A percentile compares a stretch with the other conserved stretches of the same genome.
These are phyloP conservation scores for Plodia interpunctella DNA, from an alignment of 1,140 invertebrate species.

Conservation along the genomic window DNA sequence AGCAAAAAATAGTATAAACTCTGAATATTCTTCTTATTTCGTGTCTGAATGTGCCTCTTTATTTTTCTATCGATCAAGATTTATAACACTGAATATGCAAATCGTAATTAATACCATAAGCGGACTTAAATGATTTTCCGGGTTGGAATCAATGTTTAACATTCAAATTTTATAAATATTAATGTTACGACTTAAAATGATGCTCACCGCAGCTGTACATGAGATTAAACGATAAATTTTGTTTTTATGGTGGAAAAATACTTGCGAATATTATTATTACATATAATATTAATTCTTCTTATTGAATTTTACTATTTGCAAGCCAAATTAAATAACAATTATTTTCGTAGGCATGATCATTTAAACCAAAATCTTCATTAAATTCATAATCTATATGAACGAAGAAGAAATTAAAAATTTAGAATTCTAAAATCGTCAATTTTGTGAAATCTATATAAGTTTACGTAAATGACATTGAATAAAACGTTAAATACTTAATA, in stretches of 20 bases:
- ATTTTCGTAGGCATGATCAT: no score
- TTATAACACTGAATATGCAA: slow-evolving; percentile 4
- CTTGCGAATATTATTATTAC: neutral
- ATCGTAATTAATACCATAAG: neutral
- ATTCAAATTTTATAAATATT: slow-evolving; percentile 3
- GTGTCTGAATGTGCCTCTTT: neutral
- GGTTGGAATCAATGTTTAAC: neutral
- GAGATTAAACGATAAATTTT: neutral
- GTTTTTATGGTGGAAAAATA: neutral
- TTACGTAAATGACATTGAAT: no score
- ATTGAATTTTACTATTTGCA: no score
- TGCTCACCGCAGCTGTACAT: neutral
- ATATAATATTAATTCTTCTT: no score
- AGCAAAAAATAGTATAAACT: no score
- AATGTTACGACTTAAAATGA: neutral
- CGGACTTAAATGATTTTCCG: slow-evolving; percentile 4
- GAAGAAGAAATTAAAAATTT: no score
- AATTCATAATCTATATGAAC: no score
- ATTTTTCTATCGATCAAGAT: neutral
- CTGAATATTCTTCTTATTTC: neutral
- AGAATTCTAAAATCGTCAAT: no score
- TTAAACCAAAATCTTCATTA: no score
- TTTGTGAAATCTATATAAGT: no score
- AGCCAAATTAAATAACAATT: no score
- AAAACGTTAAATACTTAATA: no score